These are phyloP conservation scores for Spizaetus ornatus DNA, from an alignment of 2,113 vertebrate species.

Conservation along the genomic window DNA sequence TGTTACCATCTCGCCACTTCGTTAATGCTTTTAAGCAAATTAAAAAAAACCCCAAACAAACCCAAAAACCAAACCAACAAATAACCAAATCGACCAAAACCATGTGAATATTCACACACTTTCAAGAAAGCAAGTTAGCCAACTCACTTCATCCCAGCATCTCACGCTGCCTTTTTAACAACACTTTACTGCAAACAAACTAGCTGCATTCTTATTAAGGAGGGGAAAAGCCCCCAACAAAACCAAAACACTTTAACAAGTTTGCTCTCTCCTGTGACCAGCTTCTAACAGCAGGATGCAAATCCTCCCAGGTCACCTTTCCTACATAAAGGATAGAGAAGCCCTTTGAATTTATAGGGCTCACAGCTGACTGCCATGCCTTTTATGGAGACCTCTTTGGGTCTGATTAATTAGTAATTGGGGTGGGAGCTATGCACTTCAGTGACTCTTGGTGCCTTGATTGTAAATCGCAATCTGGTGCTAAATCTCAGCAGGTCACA, in stretches of 20 bases:
- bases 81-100: background rate
- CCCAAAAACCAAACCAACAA: background rate
- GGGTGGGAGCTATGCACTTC: constrained; percentile 70
- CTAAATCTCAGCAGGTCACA: constrained; percentile 71
- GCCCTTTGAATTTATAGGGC: constrained; percentile 42
- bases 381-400: constrained; percentile 71
- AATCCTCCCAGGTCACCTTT: constrained; percentile 20
- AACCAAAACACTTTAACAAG: background rate
- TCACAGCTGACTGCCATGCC: constrained; percentile 19
- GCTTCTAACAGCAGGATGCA: background rate
- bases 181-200: background rate
- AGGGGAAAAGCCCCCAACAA: background rate
- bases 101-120: background rate
- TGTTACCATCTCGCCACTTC: background rate
- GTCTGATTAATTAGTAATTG: constrained; percentile 79
- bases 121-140: background rate
- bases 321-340: background rate
- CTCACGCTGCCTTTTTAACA: background rate
- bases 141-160: background rate
- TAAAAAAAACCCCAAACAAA: background rate
- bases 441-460: constrained; percentile 71
- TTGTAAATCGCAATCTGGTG: constrained; percentile 77
- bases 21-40: background rate
- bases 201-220: background rate
- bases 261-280: background rate